phyloP scores from a whole-genome alignment of 2,797 vertebrate genomes.

The Euphonia xanthogaster region DNA sequence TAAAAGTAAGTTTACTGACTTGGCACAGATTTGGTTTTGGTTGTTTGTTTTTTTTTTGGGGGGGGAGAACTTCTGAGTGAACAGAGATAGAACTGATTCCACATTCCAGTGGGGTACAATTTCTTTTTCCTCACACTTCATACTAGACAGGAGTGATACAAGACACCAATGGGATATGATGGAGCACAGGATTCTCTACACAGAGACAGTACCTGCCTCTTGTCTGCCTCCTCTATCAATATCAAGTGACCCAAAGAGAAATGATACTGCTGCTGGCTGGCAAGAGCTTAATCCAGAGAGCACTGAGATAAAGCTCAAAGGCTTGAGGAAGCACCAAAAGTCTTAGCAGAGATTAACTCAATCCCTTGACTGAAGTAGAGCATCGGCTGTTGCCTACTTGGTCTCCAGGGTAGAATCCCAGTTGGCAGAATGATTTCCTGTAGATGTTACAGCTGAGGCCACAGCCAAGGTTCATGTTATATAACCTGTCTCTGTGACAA shows the following conservation, averaged over 20 bases:
- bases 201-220: neutral
- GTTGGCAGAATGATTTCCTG: neutral
- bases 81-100: neutral
- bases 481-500: neutral
- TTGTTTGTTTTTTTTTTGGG: neutral
- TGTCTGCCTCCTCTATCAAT: neutral
- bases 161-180: neutral
- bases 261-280: neutral
- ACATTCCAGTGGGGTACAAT: neutral
- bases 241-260: neutral
- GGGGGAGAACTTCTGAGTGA: neutral
- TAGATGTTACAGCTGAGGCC: neutral
- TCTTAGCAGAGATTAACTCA: constrained; percentile 62
- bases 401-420: neutral
- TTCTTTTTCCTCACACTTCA: neutral
- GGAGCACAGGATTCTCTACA: neutral
- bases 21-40: neutral
- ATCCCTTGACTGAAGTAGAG: constrained; percentile 48
- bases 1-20: neutral
- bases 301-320: constrained; percentile 28
- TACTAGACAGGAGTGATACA: neutral
- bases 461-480: neutral
- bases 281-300: neutral
- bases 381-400: neutral
- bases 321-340: constrained; percentile 44